phyloP scores from a whole-genome alignment of 2,888 invertebrate genomes.

The Heteromurus nitidus region DNA sequence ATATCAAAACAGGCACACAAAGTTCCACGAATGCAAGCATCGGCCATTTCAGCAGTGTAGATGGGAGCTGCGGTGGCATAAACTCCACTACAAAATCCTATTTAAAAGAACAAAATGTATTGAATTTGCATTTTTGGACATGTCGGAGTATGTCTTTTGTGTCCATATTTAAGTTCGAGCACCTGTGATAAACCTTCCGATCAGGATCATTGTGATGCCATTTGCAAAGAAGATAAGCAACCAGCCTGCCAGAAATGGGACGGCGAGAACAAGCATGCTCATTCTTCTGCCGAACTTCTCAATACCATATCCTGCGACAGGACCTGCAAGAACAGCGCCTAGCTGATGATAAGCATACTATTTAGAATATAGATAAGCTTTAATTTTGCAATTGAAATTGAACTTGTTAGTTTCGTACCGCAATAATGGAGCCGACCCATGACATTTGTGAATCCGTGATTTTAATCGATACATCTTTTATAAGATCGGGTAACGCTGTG shows the following conservation, averaged over 20 bases:
- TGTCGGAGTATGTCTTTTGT: too few relatives aligned
- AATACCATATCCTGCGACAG: constrained; percentile 67
- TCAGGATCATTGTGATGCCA: constrained; percentile 76
- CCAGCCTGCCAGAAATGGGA: constrained; percentile 74
- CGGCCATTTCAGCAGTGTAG: constrained; percentile 90
- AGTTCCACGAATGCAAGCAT: constrained; percentile 87
- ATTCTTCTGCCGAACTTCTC: constrained; percentile 66
- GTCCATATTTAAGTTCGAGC: background rate
- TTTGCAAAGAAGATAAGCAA: constrained; percentile 74
- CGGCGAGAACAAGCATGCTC: constrained; percentile 61
- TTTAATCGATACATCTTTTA: constrained; percentile 37
- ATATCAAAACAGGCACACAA: constrained; percentile 92
- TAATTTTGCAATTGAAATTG: background rate
- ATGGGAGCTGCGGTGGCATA: constrained; percentile 90
- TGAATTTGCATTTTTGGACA: background rate
- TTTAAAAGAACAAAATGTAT: background rate
- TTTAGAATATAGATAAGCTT: background rate
- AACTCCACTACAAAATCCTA: constrained; percentile 86
- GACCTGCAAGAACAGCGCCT: constrained; percentile 69
- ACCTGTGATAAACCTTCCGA: constrained; percentile 76
- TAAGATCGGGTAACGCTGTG: constrained; percentile 68
- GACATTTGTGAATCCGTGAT: constrained; percentile 59
- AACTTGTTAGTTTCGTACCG: constrained; percentile 60
- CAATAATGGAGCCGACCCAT: constrained; percentile 71
- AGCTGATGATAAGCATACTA: constrained; percentile 49